These are phyloP conservation scores for Syngnathus acus DNA, from an alignment of 2,797 vertebrate species.

Conservation along the genomic window DNA sequence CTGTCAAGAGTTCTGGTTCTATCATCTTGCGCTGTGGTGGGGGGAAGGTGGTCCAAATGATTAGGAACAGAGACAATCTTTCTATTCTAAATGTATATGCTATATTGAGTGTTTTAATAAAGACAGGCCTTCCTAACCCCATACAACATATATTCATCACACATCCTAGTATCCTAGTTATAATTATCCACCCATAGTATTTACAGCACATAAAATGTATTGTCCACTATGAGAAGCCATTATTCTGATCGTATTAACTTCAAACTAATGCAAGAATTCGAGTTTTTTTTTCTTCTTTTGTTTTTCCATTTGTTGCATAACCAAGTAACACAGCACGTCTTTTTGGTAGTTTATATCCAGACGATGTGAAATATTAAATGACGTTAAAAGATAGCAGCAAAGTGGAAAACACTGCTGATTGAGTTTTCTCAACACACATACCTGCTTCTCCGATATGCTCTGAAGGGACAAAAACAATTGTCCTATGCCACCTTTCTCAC, in stretches of 20 bases:
- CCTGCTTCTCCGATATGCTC: neutral
- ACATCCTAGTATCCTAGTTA: neutral
- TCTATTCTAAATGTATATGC: neutral
- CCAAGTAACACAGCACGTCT: neutral
- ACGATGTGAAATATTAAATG: neutral
- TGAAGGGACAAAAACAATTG: neutral
- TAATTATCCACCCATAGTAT: neutral
- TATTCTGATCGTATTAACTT: neutral
- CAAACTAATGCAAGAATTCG: neutral
- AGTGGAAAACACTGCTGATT: neutral
- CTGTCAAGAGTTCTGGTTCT: constrained; percentile 89
- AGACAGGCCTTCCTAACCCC: neutral
- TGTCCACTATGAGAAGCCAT: neutral
- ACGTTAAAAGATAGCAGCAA: neutral
- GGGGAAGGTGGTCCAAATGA: neutral
- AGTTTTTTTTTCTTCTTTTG: neutral
- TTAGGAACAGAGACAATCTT: neutral
- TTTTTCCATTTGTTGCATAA: neutral
- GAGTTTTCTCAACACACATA: constrained; percentile 1
- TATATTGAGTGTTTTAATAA: neutral
- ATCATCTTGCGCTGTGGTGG: constrained; percentile 68
- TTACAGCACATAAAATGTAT: neutral
- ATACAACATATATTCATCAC: neutral
- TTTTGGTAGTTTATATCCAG: neutral
- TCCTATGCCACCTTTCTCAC: neutral